Conservation (phyloP, 1,140 invertebrate species). For the Rhysida immarginata region DNA sequence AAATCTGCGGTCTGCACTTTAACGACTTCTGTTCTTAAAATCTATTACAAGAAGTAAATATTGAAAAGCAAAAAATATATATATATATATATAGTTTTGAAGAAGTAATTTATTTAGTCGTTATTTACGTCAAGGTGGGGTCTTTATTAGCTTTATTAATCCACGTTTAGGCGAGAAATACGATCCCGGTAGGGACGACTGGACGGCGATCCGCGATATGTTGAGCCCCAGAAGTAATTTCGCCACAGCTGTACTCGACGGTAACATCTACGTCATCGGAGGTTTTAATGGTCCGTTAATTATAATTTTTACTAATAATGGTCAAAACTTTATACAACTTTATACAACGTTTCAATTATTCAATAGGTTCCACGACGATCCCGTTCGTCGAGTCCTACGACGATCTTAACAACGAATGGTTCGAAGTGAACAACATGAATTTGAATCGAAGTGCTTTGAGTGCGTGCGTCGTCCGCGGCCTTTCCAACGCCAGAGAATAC, state of each 20-base stretch:
- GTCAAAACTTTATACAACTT: not conserved
- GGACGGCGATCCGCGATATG: conserved; percentile 61
- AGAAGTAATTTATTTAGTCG: not conserved
- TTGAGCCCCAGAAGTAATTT: conserved; percentile 70
- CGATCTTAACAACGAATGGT: conserved; percentile 69
- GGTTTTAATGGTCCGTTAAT: conserved; percentile 46
- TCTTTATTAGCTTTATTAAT: not conserved
- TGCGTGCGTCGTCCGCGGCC: conserved; percentile 61
- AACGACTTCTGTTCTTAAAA: too few relatives aligned
- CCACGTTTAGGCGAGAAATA: conserved; percentile 43
- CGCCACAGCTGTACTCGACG: conserved; percentile 58
- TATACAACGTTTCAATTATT: not conserved
- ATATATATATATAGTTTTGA: too few relatives aligned
- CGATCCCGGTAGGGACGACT: conserved; percentile 43
- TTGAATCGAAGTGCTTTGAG: conserved; percentile 65
- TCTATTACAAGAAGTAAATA: too few relatives aligned
- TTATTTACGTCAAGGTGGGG: not conserved
- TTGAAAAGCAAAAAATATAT: too few relatives aligned
- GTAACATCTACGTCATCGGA: conserved; percentile 55
- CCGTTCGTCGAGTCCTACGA: conserved; percentile 83
- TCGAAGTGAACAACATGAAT: conserved; percentile 74
- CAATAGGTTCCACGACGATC: conserved; percentile 39
- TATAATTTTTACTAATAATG: not conserved
- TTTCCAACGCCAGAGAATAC: conserved; percentile 73
- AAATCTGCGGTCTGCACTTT: too few relatives aligned